These are phyloP conservation scores for Elanoides forficatus DNA, from an alignment of 2,113 vertebrate species.

Conservation along the genomic window DNA sequence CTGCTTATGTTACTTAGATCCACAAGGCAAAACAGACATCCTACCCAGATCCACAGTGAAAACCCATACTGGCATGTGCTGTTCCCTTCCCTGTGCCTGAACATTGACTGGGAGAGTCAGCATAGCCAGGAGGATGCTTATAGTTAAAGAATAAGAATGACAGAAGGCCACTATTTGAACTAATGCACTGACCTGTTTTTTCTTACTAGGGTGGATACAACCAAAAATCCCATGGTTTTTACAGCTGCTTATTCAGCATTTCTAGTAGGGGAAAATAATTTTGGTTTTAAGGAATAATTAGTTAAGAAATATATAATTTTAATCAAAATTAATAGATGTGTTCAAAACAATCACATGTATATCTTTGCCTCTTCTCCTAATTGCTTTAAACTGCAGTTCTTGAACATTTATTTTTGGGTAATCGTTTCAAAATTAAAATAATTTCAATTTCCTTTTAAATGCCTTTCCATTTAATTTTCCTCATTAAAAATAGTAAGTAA, in stretches of 20 bases:
- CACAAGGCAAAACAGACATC: not conserved
- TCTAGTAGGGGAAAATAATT: not conserved
- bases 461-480: not conserved
- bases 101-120: not conserved
- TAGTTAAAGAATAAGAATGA: not conserved
- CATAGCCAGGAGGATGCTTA: not conserved
- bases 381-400: not conserved
- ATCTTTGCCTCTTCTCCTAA: not conserved
- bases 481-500: not conserved
- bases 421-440: not conserved
- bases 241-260: not conserved
- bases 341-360: not conserved
- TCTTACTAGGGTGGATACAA: not conserved
- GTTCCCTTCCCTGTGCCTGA: not conserved
- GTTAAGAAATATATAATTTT: not conserved
- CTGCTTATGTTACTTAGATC: not conserved
- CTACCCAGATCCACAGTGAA: not conserved
- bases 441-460: not conserved
- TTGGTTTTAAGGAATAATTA: not conserved
- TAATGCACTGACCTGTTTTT: not conserved
- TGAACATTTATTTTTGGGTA: not conserved
- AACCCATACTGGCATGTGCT: not conserved
- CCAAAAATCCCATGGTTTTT: not conserved
- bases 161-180: not conserved
- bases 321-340: not conserved